Conservation (phyloP, 2,888 invertebrate genomes). For the Oscheius myriophilus region DNA sequence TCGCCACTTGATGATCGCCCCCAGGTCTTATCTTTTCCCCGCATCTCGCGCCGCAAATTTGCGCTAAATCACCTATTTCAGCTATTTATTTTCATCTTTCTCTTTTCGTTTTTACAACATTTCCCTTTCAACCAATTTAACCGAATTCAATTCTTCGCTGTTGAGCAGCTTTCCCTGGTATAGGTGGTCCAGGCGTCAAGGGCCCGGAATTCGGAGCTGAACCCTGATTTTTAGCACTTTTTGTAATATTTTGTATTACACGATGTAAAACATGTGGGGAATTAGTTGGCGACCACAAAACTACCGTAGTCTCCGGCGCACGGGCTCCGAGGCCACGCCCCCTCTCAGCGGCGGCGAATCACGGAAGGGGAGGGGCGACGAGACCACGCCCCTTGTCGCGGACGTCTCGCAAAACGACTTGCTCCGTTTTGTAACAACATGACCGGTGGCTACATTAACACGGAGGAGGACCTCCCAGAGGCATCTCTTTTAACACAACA, state of each 20-base stretch:
- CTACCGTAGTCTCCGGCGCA: slow-evolving; percentile 17
- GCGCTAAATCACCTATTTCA: slow-evolving; percentile 25
- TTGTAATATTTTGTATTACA: slow-evolving; percentile 23
- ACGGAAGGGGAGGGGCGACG: slow-evolving; percentile 2
- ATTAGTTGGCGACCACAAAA: neutral
- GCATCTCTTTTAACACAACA: neutral
- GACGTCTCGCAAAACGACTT: slow-evolving; percentile 16
- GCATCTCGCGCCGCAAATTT: slow-evolving; percentile 19
- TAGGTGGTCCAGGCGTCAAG: too few species aligned
- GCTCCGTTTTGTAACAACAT: slow-evolving; percentile 21
- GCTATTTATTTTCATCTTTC: slow-evolving; percentile 4
- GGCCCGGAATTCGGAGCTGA: neutral
- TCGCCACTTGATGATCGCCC: neutral
- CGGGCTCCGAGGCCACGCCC: neutral
- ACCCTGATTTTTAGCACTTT: neutral
- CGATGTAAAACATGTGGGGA: neutral
- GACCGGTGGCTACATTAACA: slow-evolving; percentile 9
- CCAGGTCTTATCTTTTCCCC: too few species aligned
- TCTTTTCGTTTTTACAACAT: neutral
- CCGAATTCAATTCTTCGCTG: neutral
- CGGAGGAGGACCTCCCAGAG: too few species aligned
- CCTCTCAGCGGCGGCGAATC: slow-evolving; percentile 18
- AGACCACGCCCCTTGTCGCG: slow-evolving; percentile 5
- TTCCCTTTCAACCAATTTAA: neutral
- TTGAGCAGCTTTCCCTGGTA: too few species aligned